Percentiles rank a stretch among this genome's conserved stretches.
Evolutionary conservation across 2,113 vertebrate species (phyloP).

Genomic region (Mormyrus iriodes): DNA sequence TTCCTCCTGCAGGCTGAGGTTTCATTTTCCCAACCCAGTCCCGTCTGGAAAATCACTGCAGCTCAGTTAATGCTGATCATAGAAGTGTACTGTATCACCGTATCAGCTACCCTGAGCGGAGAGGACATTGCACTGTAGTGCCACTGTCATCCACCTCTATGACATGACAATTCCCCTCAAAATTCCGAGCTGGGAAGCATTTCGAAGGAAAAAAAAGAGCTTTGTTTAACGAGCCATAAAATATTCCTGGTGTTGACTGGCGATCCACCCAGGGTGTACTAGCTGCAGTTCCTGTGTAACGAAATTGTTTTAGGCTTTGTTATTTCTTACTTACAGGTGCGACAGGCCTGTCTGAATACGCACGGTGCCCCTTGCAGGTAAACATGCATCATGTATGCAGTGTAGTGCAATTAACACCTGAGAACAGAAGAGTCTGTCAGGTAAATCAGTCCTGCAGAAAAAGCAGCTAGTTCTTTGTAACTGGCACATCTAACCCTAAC

Average conservation of each 20-base stretch:
- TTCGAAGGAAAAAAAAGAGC: neutral
- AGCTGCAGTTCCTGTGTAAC: neutral
- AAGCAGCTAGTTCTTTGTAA: neutral
- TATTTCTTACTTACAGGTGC: neutral
- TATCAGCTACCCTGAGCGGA: neutral
- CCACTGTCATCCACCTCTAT: constrained; percentile 18
- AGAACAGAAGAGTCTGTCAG: neutral
- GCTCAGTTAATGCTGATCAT: neutral
- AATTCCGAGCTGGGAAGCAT: neutral
- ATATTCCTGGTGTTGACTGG: neutral
- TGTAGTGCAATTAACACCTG: neutral
- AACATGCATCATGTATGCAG: neutral
- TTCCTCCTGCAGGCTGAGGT: neutral
- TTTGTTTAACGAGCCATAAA: neutral
- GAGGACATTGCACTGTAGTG: constrained; percentile 32
- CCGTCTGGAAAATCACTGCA: neutral
- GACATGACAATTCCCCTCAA: constrained; percentile 3
- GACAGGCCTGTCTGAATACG: neutral
- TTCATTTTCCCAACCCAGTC: neutral
- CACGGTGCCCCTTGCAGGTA: neutral
- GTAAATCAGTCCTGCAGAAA: neutral
- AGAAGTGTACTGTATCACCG: neutral
- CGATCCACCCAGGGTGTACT: neutral
- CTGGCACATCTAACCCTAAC: neutral
- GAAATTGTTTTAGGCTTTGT: neutral